These are phyloP conservation scores for Bubo scandiacus DNA, from an alignment of 2,113 vertebrate genomes.

Conservation along the genomic window DNA sequence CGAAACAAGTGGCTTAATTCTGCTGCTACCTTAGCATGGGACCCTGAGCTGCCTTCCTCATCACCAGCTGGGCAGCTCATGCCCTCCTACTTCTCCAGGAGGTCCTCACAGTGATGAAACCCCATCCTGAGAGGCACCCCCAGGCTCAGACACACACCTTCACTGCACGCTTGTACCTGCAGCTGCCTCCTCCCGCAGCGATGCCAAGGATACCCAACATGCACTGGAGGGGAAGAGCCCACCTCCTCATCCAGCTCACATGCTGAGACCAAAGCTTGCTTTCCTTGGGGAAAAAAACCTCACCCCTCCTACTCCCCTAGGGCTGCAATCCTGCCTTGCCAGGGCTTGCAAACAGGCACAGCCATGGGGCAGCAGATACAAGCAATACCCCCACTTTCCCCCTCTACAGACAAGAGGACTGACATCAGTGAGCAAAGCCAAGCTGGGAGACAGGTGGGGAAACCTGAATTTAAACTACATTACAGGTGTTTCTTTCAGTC, in stretches of 20 bases:
- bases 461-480: neutral
- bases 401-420: fast-evolving
- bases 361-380: fast-evolving
- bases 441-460: neutral
- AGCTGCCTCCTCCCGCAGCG: fast-evolving
- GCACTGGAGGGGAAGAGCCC: too few species aligned
- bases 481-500: slow-evolving; percentile 18
- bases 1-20: neutral
- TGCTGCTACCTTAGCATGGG: fast-evolving
- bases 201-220: fast-evolving
- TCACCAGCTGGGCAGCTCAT: fast-evolving
- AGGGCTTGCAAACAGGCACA: fast-evolving
- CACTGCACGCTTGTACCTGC: neutral
- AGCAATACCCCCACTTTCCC: neutral
- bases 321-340: neutral
- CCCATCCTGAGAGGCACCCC: neutral
- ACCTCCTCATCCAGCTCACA: fast-evolving
- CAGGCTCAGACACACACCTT: neutral
- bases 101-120: neutral
- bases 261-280: neutral
- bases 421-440: neutral
- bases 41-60: fast-evolving
- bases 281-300: fast-evolving
- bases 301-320: neutral
- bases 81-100: neutral